A percentile compares a stretch with the other conserved stretches of the same genome.
These are phyloP conservation scores for Agrochola lota DNA, from an alignment of 2,888 invertebrate genomes.

Conservation along the genomic window DNA sequence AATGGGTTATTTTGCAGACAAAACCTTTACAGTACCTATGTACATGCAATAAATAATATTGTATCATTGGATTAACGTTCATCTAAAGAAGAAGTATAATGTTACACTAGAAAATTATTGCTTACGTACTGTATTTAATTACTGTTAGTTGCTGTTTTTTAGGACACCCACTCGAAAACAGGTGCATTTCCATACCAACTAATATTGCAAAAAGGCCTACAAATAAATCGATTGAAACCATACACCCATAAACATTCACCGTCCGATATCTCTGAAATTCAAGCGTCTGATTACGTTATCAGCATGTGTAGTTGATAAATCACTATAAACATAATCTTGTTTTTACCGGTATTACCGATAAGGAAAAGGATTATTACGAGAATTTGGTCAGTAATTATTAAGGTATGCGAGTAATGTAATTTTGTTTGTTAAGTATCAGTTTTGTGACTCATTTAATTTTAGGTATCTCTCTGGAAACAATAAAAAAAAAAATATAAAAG, in stretches of 20 bases:
- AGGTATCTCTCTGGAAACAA: neutral
- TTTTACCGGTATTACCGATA: slow-evolving; percentile 47
- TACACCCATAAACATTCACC: slow-evolving; percentile 27
- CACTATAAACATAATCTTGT: slow-evolving; percentile 46
- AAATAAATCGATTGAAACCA: slow-evolving; percentile 39
- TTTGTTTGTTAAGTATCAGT: neutral
- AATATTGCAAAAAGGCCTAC: neutral
- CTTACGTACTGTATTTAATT: too few relatives aligned
- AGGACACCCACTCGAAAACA: neutral
- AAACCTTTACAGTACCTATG: too few relatives aligned
- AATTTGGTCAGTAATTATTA: slow-evolving; percentile 14
- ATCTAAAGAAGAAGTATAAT: neutral
- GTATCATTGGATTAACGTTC: too few relatives aligned
- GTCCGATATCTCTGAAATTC: slow-evolving; percentile 22
- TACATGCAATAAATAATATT: too few relatives aligned
- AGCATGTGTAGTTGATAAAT: slow-evolving; percentile 46
- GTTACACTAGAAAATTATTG: too few relatives aligned
- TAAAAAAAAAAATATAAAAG: neutral
- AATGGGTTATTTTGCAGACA: too few relatives aligned
- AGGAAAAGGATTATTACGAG: slow-evolving; percentile 8
- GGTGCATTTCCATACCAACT: neutral
- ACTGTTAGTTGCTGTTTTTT: neutral
- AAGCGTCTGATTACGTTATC: slow-evolving; percentile 45
- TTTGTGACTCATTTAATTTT: neutral
- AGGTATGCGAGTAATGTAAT: slow-evolving; percentile 5